Conservation (phyloP, 2,113 vertebrate genomes). For the Sebastes fasciatus region DNA sequence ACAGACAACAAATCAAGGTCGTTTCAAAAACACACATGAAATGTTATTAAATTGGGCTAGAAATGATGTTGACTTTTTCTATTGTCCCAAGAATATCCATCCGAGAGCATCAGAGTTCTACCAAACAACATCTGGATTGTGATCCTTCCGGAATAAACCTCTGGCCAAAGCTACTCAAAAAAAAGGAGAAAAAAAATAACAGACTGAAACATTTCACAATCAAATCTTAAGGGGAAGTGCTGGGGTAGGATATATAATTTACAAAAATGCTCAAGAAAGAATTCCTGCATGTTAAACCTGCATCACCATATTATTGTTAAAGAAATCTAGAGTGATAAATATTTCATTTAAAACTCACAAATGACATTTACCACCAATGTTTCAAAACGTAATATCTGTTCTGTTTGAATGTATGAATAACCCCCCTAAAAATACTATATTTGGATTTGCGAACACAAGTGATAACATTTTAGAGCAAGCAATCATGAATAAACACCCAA, state of each 20-base stretch:
- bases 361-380: too few relatives aligned
- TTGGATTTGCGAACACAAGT: too few relatives aligned
- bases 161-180: background rate
- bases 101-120: background rate
- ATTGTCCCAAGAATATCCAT: background rate
- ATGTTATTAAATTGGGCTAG: background rate
- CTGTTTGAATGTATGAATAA: too few relatives aligned
- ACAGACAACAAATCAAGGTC: background rate
- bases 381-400: too few relatives aligned
- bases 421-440: too few relatives aligned
- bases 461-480: too few relatives aligned
- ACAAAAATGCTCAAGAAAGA: background rate
- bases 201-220: conserved; percentile 26
- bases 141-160: background rate
- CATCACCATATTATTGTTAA: background rate
- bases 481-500: background rate
- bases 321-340: background rate
- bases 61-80: background rate
- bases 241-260: background rate
- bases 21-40: background rate
- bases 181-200: background rate
- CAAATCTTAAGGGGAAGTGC: conserved; percentile 6
- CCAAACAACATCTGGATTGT: conserved; percentile 14
- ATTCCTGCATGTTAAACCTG: background rate
- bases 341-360: too few relatives aligned